Percentiles rank a stretch among this genome's conserved stretches.
Evolutionary conservation across 2,113 vertebrate species (phyloP).

Genomic region (Nesogale talazaci): DNA sequence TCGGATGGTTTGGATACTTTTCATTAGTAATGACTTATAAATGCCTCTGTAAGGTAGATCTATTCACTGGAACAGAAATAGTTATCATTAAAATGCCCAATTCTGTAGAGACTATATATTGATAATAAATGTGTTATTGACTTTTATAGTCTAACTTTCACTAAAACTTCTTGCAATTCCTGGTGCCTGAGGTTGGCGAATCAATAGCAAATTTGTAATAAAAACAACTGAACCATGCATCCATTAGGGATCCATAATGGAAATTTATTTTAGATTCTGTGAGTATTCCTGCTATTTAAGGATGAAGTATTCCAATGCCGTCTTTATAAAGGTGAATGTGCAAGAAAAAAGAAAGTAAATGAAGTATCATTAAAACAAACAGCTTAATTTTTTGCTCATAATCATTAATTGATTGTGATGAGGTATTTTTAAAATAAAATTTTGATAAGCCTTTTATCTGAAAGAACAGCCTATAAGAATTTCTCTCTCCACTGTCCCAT

Average conservation of each 20-base stretch:
- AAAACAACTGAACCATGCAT: constrained; percentile 78
- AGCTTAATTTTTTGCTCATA: constrained; percentile 1
- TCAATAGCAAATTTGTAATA: constrained; percentile 83
- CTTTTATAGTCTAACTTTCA: constrained; percentile 77
- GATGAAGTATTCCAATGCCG: constrained; percentile 68
- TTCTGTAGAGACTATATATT: constrained; percentile 9
- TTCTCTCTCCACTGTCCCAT: neutral
- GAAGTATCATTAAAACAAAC: constrained; percentile 62
- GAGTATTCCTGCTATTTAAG: constrained; percentile 80
- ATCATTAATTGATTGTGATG: neutral
- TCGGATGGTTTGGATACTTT: constrained; percentile 68
- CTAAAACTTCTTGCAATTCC: constrained; percentile 77
- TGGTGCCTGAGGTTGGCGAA: constrained; percentile 72
- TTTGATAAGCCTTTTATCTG: neutral
- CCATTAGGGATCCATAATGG: constrained; percentile 80
- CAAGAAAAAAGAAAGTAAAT: constrained; percentile 71
- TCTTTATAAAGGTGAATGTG: constrained; percentile 1
- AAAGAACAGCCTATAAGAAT: neutral
- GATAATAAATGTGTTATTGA: constrained; percentile 82
- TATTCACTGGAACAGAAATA: constrained; percentile 46
- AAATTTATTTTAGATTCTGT: constrained; percentile 80
- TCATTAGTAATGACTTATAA: constrained; percentile 76
- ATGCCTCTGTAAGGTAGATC: constrained; percentile 62
- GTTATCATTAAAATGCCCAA: constrained; percentile 71
- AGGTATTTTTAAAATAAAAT: constrained; percentile 10